Conservation (phyloP, 2,113 vertebrate genomes). For the Synodontis membranacea region DNA sequence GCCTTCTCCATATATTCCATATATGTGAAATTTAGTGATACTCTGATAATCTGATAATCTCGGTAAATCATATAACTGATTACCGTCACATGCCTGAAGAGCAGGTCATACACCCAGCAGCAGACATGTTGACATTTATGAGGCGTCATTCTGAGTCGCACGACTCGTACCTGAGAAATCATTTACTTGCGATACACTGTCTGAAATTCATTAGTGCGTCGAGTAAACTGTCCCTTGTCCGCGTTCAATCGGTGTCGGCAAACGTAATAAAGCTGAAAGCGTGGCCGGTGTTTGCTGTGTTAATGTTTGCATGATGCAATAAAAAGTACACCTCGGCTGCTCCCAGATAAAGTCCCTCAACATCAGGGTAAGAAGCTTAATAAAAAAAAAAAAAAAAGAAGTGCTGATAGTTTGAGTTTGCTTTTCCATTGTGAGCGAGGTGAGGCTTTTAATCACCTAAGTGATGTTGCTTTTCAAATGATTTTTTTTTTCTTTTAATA, state of each 20-base stretch:
- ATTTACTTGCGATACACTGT: slow-evolving; percentile 33
- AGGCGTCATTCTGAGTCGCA: background rate
- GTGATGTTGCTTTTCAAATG: background rate
- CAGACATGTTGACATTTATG: background rate
- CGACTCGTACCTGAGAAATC: slow-evolving; percentile 20
- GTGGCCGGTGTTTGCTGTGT: slow-evolving; percentile 44
- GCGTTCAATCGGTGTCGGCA: slow-evolving; percentile 42
- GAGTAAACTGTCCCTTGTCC: slow-evolving; percentile 7
- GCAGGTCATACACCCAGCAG: background rate
- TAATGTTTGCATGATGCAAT: slow-evolving; percentile 53
- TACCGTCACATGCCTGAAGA: slow-evolving; percentile 15
- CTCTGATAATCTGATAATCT: no score
- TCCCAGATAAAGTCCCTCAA: slow-evolving; percentile 19
- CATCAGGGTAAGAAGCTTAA: slow-evolving; percentile 11
- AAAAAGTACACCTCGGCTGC: slow-evolving; percentile 33
- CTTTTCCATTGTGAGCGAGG: slow-evolving; percentile 21
- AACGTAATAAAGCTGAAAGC: slow-evolving; percentile 49
- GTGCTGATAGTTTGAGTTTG: slow-evolving; percentile 21
- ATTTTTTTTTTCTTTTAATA: background rate
- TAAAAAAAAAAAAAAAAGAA: slow-evolving; percentile 9
- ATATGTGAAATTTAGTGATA: background rate
- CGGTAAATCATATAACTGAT: background rate
- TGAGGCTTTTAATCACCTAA: background rate
- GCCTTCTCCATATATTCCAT: background rate
- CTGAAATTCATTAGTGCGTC: slow-evolving; percentile 37